These are phyloP conservation scores for Apamea monoglypha DNA, from an alignment of 2,888 invertebrate genomes.

Conservation along the genomic window DNA sequence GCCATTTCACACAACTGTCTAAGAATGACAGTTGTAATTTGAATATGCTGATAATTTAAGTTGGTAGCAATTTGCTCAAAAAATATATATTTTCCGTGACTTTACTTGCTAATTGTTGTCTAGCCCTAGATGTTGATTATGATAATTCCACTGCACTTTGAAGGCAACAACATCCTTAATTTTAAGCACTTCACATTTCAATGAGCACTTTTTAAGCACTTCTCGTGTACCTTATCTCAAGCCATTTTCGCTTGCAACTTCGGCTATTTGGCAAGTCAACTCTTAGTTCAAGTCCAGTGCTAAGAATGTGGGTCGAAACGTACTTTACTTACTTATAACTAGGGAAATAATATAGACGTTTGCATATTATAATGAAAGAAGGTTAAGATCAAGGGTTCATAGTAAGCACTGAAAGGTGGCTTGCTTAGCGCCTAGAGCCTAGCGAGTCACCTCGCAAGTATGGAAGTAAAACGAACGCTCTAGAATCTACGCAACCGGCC, in stretches of 20 bases:
- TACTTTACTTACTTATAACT: not conserved
- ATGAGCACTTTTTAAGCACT: constrained; percentile 49
- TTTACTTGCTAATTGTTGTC: not conserved
- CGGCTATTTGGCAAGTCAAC: constrained; percentile 41
- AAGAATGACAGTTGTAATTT: not conserved
- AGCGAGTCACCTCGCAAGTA: not conserved
- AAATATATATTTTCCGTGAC: not conserved
- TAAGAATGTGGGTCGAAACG: constrained; percentile 3
- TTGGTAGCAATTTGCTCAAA: no score
- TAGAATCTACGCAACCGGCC: no score
- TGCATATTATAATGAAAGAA: not conserved
- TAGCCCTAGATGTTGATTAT: not conserved
- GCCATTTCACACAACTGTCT: not conserved
- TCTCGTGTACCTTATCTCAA: constrained; percentile 46
- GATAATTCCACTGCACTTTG: constrained; percentile 1
- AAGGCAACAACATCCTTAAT: constrained; percentile 19
- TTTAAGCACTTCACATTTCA: constrained; percentile 37
- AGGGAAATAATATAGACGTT: not conserved
- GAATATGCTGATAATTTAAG: not conserved
- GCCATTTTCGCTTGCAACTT: constrained; percentile 56
- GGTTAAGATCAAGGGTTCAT: not conserved
- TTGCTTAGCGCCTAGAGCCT: not conserved
- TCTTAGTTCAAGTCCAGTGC: constrained; percentile 15
- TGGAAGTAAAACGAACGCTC: no score
- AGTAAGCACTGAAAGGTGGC: not conserved